phyloP scores from a whole-genome alignment of 2,888 invertebrate genomes.

The Anthophora plumipes region DNA sequence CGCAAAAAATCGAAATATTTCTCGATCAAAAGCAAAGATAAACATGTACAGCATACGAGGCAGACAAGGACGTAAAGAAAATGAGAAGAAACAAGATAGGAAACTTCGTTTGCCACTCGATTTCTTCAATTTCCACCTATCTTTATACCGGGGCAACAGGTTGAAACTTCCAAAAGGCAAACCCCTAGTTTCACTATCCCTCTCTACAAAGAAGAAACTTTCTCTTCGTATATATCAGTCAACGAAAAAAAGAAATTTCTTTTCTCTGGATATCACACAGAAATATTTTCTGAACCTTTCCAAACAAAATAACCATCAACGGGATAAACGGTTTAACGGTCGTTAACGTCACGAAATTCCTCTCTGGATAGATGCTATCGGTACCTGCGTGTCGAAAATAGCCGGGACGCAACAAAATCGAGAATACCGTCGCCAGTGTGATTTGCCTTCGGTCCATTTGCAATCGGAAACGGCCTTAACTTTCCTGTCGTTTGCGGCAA shows the following conservation, averaged over 20 bases:
- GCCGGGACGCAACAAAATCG: slow-evolving; percentile 21
- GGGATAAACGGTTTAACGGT: background rate
- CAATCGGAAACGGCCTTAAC: slow-evolving; percentile 76
- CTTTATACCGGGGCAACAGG: slow-evolving; percentile 25
- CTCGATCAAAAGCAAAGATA: too few species aligned
- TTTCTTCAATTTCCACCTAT: slow-evolving; percentile 12
- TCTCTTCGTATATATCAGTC: background rate
- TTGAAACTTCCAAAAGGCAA: background rate
- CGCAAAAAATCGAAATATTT: too few species aligned
- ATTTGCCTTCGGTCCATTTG: slow-evolving; percentile 71
- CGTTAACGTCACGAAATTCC: slow-evolving; percentile 13
- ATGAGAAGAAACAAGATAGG: background rate
- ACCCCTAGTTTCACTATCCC: background rate
- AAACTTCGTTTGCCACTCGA: slow-evolving; percentile 6
- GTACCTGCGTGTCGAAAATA: slow-evolving; percentile 8
- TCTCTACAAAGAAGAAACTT: background rate
- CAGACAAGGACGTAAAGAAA: background rate
- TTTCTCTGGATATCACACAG: background rate
- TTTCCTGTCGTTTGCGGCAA: slow-evolving; percentile 73
- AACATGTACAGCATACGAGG: too few species aligned
- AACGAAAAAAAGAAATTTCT: background rate
- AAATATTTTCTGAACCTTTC: background rate
- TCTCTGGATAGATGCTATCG: slow-evolving; percentile 12
- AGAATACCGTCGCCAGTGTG: slow-evolving; percentile 59
- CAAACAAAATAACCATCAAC: slow-evolving; percentile 7